Conservation (phyloP, 2,113 vertebrate species). For the Zosterops japonicus region DNA sequence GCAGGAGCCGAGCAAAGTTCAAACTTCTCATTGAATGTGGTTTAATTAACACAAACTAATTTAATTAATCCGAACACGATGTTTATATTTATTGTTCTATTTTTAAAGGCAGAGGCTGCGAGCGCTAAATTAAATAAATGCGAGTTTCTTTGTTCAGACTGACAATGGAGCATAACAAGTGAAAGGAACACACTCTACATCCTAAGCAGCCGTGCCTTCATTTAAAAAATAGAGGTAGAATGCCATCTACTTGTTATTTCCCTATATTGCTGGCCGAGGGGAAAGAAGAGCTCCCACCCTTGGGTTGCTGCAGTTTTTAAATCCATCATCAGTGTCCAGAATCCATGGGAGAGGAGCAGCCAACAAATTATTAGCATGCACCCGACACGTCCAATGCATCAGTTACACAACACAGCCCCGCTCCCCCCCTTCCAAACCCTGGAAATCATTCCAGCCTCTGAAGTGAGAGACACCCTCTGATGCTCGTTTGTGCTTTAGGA, state of each 20-base stretch:
- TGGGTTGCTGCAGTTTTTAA: background rate
- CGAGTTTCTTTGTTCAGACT: background rate
- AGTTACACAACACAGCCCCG: background rate
- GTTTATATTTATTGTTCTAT: background rate
- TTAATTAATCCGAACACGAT: background rate
- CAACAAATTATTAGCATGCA: background rate
- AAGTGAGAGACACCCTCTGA: background rate
- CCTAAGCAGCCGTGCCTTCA: background rate
- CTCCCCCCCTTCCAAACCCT: background rate
- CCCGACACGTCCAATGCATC: background rate
- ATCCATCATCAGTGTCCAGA: background rate
- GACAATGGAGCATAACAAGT: background rate
- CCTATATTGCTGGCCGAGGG: conserved; percentile 42
- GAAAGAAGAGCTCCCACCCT: background rate
- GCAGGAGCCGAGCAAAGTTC: background rate
- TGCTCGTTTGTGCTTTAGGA: background rate
- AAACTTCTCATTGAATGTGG: background rate
- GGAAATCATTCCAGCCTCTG: background rate
- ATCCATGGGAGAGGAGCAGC: background rate
- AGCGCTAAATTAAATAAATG: conserved; percentile 33
- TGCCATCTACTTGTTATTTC: conserved; percentile 79
- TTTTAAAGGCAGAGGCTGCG: background rate
- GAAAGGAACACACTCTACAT: background rate
- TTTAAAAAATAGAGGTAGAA: conserved; percentile 72
- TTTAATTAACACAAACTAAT: background rate